phyloP scores from a whole-genome alignment of 1,140 invertebrate species.

The Acyrthosiphon pisum region DNA sequence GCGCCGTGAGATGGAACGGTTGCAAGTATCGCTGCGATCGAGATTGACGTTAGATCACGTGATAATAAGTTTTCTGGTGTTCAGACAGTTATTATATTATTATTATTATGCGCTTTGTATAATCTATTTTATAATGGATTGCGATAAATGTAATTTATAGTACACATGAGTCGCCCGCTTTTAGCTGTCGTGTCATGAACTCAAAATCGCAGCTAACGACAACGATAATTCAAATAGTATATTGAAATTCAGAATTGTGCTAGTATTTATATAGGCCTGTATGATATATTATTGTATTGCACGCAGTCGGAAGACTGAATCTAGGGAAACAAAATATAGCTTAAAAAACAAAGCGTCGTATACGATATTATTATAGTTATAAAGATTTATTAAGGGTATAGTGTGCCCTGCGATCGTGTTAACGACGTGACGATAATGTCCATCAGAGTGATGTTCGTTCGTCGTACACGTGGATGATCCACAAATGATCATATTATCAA shows the following conservation, averaged over 20 bases:
- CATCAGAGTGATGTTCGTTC: too few relatives aligned
- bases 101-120: background rate
- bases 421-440: too few relatives aligned
- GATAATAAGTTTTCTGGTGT: background rate
- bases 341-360: background rate
- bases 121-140: background rate
- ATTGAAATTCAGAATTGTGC: background rate
- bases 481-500: too few relatives aligned
- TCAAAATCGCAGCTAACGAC: background rate
- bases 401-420: too few relatives aligned
- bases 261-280: background rate
- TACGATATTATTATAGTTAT: background rate
- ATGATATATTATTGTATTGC: background rate
- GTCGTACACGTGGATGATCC: too few relatives aligned
- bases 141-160: background rate
- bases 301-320: background rate
- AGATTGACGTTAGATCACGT: background rate
- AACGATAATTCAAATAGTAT: background rate
- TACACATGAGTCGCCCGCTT: background rate
- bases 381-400: background rate
- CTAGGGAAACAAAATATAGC: too few relatives aligned
- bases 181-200: background rate
- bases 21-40: background rate
- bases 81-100: background rate
- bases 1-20: background rate